Base-by-base conservation (phyloP, 2,888 invertebrate genomes). In the Phyllotreta cruciferae region DNA sequence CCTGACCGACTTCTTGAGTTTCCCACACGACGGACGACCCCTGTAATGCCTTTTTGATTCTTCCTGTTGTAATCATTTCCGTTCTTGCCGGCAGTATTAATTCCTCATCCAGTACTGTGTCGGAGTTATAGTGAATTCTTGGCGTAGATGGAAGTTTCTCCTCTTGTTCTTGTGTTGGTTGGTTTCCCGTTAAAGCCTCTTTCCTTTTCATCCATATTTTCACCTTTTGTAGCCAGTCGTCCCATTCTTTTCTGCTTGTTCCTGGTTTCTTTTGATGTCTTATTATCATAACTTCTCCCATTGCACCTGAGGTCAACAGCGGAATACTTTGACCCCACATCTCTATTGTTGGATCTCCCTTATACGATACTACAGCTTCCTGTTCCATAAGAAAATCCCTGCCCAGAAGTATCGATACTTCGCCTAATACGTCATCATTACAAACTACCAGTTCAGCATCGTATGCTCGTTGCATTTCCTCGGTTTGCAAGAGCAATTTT, bases 351-450 rank as follows among this genome's bases (percentile, higher is more conserved):
- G 55, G 41, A n/a, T n/a, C 42, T 36, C 34, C 24, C 13, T 44
- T 6, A n/a, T 56, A 45, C n/a, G 56, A 42, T 3, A 55, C 35
- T 9, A 9, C 10, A 34, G 55, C 55, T 42, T 10, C n/a, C n/a
- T 55, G 24, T 39, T 6, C 10, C 10, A 8, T n/a, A 1, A 55
- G 42, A 42, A 55, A 55, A 36, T 55, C 55, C 14, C 41, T 55
- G 10, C 34, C 55, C 6, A 56, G 13, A 9, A 49, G 49, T 35
- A 49, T 10, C 45, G 36, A 3, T 6, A 37, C 44, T 36, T 35
- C 44, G 7, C 56, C 56, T 9, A 44, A 11, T 4, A 39, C 39
- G 11, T 37, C 38, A 9, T 54, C 39, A 8, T 54, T 39, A 38
- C 39, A 38, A 6, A 36, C 13, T 6, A 53, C 34, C n/a, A 52